Conservation (phyloP, 2,888 invertebrate species). For the Plebejus argus region DNA sequence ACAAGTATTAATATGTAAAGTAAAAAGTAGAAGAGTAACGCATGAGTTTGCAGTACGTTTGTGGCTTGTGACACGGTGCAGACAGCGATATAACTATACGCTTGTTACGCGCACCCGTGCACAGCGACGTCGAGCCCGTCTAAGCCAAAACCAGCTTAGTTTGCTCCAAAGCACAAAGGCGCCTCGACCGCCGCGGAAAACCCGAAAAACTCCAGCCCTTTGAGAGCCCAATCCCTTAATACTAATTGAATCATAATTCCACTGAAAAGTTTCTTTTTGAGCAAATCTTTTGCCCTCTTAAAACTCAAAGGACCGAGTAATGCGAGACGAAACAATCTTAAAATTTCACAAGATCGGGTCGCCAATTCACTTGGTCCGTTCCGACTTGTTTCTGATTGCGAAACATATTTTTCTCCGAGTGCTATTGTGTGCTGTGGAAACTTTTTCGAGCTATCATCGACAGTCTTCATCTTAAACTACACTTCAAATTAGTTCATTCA, state of each 20-base stretch:
- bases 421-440: neutral
- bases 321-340: constrained; percentile 65
- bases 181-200: constrained; percentile 59
- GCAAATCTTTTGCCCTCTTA: constrained; percentile 71
- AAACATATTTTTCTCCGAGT: neutral
- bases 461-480: neutral
- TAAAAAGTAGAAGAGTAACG: neutral
- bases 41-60: constrained; percentile 28
- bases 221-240: constrained; percentile 77
- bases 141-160: constrained; percentile 71
- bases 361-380: constrained; percentile 56
- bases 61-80: constrained; percentile 30
- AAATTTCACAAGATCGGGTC: constrained; percentile 63
- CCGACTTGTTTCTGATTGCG: constrained; percentile 14
- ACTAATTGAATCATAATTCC: constrained; percentile 81
- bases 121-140: constrained; percentile 60
- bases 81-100: constrained; percentile 47
- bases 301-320: constrained; percentile 67
- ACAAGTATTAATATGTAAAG: too few species aligned
- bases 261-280: constrained; percentile 75
- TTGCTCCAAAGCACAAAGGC: constrained; percentile 75
- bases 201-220: constrained; percentile 75
- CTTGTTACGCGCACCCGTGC: constrained; percentile 61
- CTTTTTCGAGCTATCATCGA: neutral
- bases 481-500: too few species aligned